phyloP scores from a whole-genome alignment of 2,888 invertebrate genomes.

The Bedellia somnulentella region DNA sequence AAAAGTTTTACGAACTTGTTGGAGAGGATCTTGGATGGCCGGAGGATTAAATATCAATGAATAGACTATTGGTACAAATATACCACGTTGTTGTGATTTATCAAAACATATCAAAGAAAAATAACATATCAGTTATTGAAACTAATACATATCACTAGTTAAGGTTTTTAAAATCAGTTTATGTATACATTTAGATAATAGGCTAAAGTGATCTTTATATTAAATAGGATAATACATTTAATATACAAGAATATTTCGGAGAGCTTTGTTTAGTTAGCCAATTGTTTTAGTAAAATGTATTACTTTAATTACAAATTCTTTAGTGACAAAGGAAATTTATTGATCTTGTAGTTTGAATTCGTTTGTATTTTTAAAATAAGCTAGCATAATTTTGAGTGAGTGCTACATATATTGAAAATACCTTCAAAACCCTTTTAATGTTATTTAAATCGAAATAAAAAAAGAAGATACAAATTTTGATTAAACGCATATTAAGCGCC shows the following conservation, averaged over 20 bases:
- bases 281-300: conserved; percentile 2
- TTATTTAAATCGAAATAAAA: too few relatives aligned
- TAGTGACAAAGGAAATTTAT: conserved; percentile 19
- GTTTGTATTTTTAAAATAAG: too few relatives aligned
- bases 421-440: too few relatives aligned
- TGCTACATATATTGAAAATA: too few relatives aligned
- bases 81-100: conserved; percentile 9
- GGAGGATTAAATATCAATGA: conserved; percentile 77
- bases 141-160: conserved; percentile 46
- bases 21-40: conserved; percentile 94
- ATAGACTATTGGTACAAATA: too few relatives aligned
- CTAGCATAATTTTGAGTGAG: too few relatives aligned
- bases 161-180: conserved; percentile 47
- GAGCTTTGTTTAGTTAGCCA: background rate
- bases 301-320: conserved; percentile 8
- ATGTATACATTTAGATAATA: conserved; percentile 32
- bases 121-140: conserved; percentile 28
- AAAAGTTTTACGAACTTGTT: conserved; percentile 89
- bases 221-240: background rate
- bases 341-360: too few relatives aligned
- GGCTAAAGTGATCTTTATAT: background rate
- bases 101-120: conserved; percentile 29
- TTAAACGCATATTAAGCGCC: too few relatives aligned
- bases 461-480: too few relatives aligned
- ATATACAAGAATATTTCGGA: too few relatives aligned